Conservation (phyloP, 2,797 vertebrate genomes). For the Pyrocephalus nanus region DNA sequence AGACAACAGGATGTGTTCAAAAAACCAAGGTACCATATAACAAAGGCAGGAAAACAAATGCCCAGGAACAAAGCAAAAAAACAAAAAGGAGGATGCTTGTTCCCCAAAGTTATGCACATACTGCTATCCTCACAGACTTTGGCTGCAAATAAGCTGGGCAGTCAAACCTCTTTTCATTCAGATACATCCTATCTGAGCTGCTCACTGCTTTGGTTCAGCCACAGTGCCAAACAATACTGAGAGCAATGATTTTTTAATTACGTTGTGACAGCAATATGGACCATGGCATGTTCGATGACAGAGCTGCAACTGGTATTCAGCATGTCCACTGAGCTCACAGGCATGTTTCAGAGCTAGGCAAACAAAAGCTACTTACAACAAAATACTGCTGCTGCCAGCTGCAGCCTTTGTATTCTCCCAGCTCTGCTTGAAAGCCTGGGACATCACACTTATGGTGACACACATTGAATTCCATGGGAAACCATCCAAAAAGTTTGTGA, state of each 20-base stretch:
- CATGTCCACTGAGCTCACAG: background rate
- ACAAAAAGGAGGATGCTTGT: background rate
- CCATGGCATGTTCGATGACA: background rate
- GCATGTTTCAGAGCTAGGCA: background rate
- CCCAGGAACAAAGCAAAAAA: slow-evolving; percentile 57
- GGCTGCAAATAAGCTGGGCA: background rate
- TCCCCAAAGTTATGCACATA: background rate
- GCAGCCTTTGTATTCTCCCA: background rate
- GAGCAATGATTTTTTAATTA: slow-evolving; percentile 56
- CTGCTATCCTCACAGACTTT: background rate
- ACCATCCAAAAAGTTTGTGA: background rate
- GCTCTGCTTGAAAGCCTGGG: background rate
- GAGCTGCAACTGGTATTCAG: slow-evolving; percentile 1
- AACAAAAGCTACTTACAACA: background rate
- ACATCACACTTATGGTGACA: background rate
- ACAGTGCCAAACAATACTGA: background rate
- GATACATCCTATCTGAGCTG: background rate
- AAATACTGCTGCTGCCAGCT: background rate
- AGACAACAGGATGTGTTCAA: slow-evolving; percentile 21
- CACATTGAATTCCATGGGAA: background rate
- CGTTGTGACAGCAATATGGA: slow-evolving; percentile 17
- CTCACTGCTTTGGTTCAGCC: background rate
- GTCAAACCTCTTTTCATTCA: background rate
- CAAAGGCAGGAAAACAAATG: slow-evolving; percentile 47
- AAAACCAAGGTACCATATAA: background rate